Evolutionary conservation across 2,888 invertebrate genomes (phyloP).

Genomic region (Drosophila siamana): DNA sequence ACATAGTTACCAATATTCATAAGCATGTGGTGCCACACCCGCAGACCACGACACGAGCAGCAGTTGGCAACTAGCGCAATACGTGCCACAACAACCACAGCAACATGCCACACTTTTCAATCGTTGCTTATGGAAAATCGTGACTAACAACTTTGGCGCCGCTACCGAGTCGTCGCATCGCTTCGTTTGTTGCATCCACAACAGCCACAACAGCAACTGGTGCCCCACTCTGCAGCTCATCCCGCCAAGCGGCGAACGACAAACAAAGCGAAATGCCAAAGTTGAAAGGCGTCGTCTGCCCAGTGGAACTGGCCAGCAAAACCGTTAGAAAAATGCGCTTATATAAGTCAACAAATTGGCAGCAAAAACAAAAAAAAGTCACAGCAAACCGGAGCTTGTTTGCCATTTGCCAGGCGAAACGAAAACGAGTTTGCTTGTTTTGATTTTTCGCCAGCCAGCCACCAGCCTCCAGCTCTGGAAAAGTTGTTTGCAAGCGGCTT

Average conservation of each 20-base stretch:
- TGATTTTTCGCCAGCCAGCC: constrained; percentile 36
- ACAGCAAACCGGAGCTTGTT: constrained; percentile 25
- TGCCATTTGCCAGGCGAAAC: constrained; percentile 54
- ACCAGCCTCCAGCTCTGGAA: no score
- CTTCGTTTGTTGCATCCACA: constrained; percentile 23
- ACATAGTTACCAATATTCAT: constrained; percentile 46
- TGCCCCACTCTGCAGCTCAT: background rate
- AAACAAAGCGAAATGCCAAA: constrained; percentile 60
- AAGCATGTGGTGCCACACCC: constrained; percentile 62
- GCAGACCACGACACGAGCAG: constrained; percentile 60
- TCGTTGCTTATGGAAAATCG: constrained; percentile 56
- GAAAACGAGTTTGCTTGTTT: constrained; percentile 66
- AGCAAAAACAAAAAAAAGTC: constrained; percentile 3
- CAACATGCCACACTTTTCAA: constrained; percentile 70
- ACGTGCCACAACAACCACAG: constrained; percentile 50
- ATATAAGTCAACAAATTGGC: constrained; percentile 60
- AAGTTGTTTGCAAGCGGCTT: constrained; percentile 67
- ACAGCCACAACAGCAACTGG: background rate
- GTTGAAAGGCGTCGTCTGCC: constrained; percentile 74
- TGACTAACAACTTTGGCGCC: constrained; percentile 65
- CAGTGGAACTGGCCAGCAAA: constrained; percentile 24
- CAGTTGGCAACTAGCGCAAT: constrained; percentile 47
- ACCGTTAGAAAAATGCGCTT: constrained; percentile 59
- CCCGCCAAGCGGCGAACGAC: background rate
- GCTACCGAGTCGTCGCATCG: constrained; percentile 29